Evolutionary conservation across 1,140 invertebrate genomes (phyloP), one percentile per base, ranked within the genome.

Genomic region (Xylocopa sonorina): DNA sequence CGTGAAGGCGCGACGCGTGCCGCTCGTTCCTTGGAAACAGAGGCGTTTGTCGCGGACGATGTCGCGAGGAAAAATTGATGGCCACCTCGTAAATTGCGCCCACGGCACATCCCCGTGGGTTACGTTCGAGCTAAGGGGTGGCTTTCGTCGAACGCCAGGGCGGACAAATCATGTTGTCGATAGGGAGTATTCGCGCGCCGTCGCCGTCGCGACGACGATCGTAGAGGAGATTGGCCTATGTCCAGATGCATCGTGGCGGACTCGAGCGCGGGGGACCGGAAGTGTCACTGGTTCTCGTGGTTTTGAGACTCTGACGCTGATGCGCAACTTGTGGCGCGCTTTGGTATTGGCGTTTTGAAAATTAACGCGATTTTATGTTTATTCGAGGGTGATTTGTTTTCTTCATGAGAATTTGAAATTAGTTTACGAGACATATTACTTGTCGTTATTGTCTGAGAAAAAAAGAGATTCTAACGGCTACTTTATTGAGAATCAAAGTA

Each of bases 161-260:
- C 80, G 80, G 73, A 82, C 83, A 86, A 86, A 86, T 86, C 72
- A 74, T 57, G 71, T 71, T 80, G 83, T 85, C 80, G 84, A 80
- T 83, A 62, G 60, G 74, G n/a, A n/a, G 76, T 66, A 79, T 63
- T 67, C 67, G 46, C 43, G 57, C 58, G 34, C 50, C 78, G 84
- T 68, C 77, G 84, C 55, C 72, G 64, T 32, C 74, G 78, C 73
- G 78, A 78, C 60, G 67, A 57, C 85, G 67, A 57, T 84, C 50
- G 66, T 87, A 81, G 83, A 86, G 83, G 74, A 77, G 73, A 57
- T 87, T 87, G 85, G 85, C 84, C 85, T 83, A 81, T 77, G 84
- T 86, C 85, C 85, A 87, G 84, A 9, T 69, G 81, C 66, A 74
- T 78, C 60, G 29, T 21, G 27, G 27, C 81, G 83, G 85, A 85